Evolutionary conservation across 1,140 invertebrate species (phyloP).

Genomic region (Metaphire vulgaris): DNA sequence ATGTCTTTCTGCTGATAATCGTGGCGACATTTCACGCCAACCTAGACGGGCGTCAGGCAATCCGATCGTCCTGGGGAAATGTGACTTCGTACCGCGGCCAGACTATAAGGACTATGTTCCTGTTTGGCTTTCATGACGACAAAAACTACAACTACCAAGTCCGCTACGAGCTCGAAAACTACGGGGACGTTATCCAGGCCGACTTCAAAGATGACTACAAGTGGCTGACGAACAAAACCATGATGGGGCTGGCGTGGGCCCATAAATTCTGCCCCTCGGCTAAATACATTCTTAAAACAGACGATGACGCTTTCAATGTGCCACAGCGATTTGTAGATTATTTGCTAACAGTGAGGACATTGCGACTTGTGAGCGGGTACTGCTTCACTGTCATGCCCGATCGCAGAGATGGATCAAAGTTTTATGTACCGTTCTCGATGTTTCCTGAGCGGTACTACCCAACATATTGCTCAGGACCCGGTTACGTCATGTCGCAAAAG

Average conservation of each 20-base stretch:
- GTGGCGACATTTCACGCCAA: constrained; percentile 22
- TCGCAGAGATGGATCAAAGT: constrained; percentile 21
- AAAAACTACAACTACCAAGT: constrained; percentile 24
- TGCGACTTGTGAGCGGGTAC: constrained; percentile 22
- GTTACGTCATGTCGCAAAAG: constrained; percentile 18
- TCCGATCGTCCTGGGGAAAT: constrained; percentile 13
- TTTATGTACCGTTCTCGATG: constrained; percentile 11
- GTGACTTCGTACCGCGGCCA: constrained; percentile 9
- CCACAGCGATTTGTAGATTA: constrained; percentile 24
- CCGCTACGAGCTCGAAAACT: constrained; percentile 20
- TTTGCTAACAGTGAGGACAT: constrained; percentile 2
- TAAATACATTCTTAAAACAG: constrained; percentile 28
- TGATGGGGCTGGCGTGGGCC: constrained; percentile 30
- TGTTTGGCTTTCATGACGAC: constrained; percentile 22
- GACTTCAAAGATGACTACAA: constrained; percentile 30
- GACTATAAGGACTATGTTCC: constrained; percentile 25
- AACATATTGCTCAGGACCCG: constrained; percentile 25
- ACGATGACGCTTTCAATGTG: constrained; percentile 31
- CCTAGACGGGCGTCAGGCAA: constrained; percentile 11
- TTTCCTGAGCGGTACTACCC: constrained; percentile 25
- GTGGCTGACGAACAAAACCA: constrained; percentile 28
- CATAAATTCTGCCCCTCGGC: constrained; percentile 22
- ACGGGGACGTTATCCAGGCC: constrained; percentile 30
- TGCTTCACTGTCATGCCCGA: constrained; percentile 27
- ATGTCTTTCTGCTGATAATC: constrained; percentile 19